phyloP scores from a whole-genome alignment of 2,113 vertebrate species.

The Ophiodon elongatus region DNA sequence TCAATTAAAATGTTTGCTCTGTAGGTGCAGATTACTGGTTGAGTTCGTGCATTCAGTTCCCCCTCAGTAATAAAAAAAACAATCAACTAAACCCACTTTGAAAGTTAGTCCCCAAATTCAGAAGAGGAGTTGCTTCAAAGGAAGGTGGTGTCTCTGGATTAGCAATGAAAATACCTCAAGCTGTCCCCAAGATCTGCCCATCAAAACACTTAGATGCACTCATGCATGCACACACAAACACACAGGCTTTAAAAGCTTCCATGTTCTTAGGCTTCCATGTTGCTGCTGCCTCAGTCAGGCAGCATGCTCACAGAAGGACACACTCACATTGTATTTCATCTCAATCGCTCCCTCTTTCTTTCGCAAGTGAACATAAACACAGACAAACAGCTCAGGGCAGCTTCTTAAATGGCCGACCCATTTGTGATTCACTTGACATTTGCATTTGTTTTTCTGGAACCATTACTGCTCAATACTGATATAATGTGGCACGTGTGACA shows the following conservation, averaged over 20 bases:
- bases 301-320: not conserved
- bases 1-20: not conserved
- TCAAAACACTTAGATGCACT: not conserved
- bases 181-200: constrained; percentile 30
- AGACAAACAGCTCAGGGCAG: not conserved
- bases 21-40: not conserved
- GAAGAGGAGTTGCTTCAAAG: constrained; percentile 12
- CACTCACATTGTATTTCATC: not conserved
- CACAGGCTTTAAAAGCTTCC: not conserved
- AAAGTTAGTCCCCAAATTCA: not conserved
- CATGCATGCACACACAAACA: not conserved
- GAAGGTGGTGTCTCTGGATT: constrained; percentile 53
- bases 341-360: not conserved
- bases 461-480: not conserved
- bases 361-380: constrained; percentile 1
- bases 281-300: not conserved
- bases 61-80: not conserved
- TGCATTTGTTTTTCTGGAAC: constrained; percentile 2
- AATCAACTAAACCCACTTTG: too few species aligned
- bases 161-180: constrained; percentile 48
- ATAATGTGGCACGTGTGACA: constrained; percentile 15
- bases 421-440: constrained; percentile 18
- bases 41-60: not conserved
- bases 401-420: not conserved
- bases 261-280: not conserved